Percentiles rank a stretch among this genome's conserved stretches.
Evolutionary conservation across 2,113 vertebrate species (phyloP).

Genomic region (Xerus inauris): DNA sequence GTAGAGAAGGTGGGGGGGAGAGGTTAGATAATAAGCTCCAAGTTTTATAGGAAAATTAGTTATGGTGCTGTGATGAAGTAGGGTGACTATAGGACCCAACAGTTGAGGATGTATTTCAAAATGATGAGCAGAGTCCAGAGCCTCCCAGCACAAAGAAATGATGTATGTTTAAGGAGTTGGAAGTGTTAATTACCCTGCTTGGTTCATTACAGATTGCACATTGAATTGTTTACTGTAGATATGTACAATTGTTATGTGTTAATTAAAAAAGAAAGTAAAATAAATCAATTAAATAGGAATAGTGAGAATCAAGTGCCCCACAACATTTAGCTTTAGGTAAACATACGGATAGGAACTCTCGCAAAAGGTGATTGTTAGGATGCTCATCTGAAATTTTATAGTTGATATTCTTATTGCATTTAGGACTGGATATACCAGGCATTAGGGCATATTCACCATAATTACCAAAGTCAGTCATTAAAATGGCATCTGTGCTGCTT

Average conservation of each 20-base stretch:
- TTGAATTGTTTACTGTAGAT: not conserved
- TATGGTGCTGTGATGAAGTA: not conserved
- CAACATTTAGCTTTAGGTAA: not conserved
- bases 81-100: not conserved
- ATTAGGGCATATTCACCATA: not conserved
- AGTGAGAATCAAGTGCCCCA: not conserved
- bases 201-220: no score
- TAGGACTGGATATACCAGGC: not conserved
- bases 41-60: not conserved
- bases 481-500: not conserved
- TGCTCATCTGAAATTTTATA: not conserved
- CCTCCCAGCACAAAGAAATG: not conserved
- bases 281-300: not conserved
- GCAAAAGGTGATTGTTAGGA: not conserved
- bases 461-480: not conserved
- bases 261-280: not conserved
- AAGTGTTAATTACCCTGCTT: not conserved
- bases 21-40: not conserved
- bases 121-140: not conserved
- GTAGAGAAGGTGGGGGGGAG: not conserved
- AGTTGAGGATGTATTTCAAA: not conserved
- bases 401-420: not conserved
- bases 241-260: not conserved
- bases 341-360: not conserved
- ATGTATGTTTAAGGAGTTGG: not conserved